phyloP scores from a whole-genome alignment of 2,797 vertebrate species.

The Lepilemur ruficaudatus region DNA sequence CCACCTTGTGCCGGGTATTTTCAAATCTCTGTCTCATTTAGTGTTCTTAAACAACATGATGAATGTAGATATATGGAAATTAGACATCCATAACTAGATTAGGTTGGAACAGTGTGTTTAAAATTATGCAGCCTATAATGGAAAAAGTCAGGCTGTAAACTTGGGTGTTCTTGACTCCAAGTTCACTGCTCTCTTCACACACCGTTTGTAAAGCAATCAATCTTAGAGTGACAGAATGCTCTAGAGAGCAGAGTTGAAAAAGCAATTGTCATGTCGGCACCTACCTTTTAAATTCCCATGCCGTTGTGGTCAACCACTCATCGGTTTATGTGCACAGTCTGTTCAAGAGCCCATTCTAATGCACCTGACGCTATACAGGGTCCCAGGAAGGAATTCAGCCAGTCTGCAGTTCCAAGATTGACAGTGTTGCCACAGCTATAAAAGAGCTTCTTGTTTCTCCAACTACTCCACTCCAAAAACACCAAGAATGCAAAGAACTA shows the following conservation, averaged over 20 bases:
- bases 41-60: neutral
- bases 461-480: neutral
- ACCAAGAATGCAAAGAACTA: neutral
- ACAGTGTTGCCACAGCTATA: no score
- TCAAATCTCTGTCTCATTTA: neutral
- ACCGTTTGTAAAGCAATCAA: neutral
- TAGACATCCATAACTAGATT: neutral
- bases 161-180: neutral
- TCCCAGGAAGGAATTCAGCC: neutral
- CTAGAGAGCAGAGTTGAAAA: neutral
- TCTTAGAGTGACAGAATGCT: neutral
- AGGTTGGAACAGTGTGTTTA: neutral
- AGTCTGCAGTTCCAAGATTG: neutral
- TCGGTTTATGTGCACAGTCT: neutral
- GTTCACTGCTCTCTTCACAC: neutral
- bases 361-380: neutral
- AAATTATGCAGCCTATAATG: neutral
- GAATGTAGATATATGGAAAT: neutral
- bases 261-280: rapidly evolving
- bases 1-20: rapidly evolving
- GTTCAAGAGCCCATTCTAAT: neutral
- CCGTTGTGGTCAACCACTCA: neutral
- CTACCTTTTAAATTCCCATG: neutral
- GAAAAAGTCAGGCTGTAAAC: neutral
- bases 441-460: neutral